phyloP scores from a whole-genome alignment of 2,797 vertebrate genomes.

The Syngnathus acus region DNA sequence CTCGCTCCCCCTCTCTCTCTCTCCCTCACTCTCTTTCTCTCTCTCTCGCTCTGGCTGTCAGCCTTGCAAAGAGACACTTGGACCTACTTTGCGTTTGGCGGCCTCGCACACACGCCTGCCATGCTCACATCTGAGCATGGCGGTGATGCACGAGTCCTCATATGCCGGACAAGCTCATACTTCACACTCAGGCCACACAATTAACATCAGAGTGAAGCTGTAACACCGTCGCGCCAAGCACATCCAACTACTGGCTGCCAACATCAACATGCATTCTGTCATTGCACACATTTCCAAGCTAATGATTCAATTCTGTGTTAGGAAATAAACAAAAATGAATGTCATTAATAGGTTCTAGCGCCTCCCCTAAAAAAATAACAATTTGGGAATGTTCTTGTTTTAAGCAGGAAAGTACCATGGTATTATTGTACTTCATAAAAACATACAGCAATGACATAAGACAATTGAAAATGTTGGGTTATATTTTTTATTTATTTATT shows the following conservation, averaged over 20 bases:
- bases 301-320: background rate
- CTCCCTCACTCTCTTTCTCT: background rate
- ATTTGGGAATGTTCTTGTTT: too few species aligned
- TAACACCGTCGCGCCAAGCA: conserved; percentile 8
- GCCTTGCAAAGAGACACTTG: background rate
- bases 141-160: background rate
- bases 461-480: too few species aligned
- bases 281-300: background rate
- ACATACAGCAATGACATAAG: too few species aligned
- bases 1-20: background rate
- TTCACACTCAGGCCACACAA: conserved; percentile 34
- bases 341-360: too few species aligned
- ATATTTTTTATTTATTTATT: too few species aligned
- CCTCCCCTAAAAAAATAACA: too few species aligned
- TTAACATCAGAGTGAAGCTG: conserved; percentile 23
- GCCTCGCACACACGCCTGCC: background rate
- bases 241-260: background rate
- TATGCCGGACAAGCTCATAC: conserved; percentile 21
- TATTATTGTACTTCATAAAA: too few species aligned
- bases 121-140: background rate
- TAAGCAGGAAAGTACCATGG: too few species aligned
- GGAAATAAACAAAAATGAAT: too few species aligned
- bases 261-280: background rate
- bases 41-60: background rate
- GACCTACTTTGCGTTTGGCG: background rate